Conservation (phyloP, 2,888 invertebrate genomes). For the Acanthococcus lagerstroemiae region DNA sequence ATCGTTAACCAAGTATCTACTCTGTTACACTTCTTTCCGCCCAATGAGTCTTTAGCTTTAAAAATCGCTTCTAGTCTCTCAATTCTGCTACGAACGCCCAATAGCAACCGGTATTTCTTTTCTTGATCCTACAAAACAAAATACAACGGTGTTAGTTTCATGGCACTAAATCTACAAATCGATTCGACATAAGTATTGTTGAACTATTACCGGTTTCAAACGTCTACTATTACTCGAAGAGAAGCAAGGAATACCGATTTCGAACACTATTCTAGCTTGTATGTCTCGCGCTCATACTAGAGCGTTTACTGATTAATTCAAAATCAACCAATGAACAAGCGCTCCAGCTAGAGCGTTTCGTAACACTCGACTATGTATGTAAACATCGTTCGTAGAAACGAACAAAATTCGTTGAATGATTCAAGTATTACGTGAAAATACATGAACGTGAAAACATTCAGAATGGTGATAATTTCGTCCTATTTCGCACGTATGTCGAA, state of each 20-base stretch:
- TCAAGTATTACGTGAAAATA: no score
- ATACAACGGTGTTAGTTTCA: background rate
- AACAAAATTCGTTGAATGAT: no score
- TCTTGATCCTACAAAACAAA: background rate
- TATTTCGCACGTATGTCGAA: no score
- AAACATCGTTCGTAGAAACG: background rate
- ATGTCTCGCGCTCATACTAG: background rate
- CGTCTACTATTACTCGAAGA: conserved; percentile 4
- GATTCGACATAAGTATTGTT: no score
- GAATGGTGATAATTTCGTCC: no score
- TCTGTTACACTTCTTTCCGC: background rate
- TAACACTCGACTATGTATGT: background rate
- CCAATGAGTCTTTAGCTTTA: background rate
- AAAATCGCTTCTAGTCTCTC: background rate
- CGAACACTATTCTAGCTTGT: background rate
- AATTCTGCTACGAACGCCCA: background rate
- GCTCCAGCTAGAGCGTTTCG: background rate
- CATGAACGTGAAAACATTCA: no score
- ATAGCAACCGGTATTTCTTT: background rate
- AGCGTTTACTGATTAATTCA: background rate
- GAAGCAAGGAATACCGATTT: background rate
- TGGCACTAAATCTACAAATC: background rate
- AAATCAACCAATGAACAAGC: background rate
- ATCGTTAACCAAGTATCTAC: conserved; percentile 1
- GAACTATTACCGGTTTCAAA: background rate